These are phyloP conservation scores for Melinopterus prodromus DNA, from an alignment of 2,888 invertebrate genomes.

Conservation along the genomic window DNA sequence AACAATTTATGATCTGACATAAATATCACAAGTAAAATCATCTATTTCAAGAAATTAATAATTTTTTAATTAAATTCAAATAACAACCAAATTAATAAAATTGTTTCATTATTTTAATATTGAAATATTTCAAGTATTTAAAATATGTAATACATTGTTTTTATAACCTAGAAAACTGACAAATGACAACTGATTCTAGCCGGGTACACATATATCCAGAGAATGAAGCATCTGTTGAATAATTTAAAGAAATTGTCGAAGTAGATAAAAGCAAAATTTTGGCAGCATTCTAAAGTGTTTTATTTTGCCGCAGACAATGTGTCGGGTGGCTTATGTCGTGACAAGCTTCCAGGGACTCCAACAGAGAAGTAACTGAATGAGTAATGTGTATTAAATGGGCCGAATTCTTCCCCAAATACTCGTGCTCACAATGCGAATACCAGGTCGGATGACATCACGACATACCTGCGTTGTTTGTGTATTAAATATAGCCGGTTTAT, in stretches of 20 bases:
- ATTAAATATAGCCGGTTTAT: neutral
- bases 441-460: neutral
- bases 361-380: neutral
- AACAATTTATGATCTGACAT: too few relatives aligned
- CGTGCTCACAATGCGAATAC: neutral
- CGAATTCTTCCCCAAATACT: slow-evolving; percentile 4
- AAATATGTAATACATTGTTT: too few relatives aligned
- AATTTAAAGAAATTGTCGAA: neutral
- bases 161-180: too few relatives aligned
- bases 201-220: too few relatives aligned
- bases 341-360: neutral
- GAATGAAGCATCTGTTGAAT: too few relatives aligned
- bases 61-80: too few relatives aligned
- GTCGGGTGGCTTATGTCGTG: neutral
- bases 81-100: too few relatives aligned
- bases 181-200: too few relatives aligned
- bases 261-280: neutral
- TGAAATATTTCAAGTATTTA: too few relatives aligned
- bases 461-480: neutral
- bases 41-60: too few relatives aligned
- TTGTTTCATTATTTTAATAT: too few relatives aligned
- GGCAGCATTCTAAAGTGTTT: neutral
- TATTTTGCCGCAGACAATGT: neutral
- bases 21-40: too few relatives aligned
- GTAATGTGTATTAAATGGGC: neutral